Conservation (phyloP, 2,888 invertebrate genomes). For the Sinodicranocentrus sp. region DNA sequence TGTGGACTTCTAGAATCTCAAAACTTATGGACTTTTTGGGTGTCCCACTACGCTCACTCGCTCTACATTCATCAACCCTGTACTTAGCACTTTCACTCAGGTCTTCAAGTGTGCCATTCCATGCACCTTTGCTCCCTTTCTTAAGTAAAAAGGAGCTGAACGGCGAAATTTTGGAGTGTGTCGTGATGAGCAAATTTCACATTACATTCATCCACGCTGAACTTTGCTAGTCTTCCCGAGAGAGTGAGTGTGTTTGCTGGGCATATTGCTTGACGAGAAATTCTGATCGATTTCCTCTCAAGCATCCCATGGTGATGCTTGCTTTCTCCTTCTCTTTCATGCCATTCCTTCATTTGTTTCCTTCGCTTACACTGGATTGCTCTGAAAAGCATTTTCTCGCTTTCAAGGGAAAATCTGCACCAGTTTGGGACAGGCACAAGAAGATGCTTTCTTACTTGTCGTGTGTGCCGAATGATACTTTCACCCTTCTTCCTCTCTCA, state of each 20-base stretch:
- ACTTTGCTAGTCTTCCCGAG: too few species aligned
- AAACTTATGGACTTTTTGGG: slow-evolving; percentile 43
- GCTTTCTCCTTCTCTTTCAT: slow-evolving; percentile 14
- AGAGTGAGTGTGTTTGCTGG: too few species aligned
- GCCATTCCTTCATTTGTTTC: too few species aligned
- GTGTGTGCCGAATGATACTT: too few species aligned
- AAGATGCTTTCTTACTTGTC: too few species aligned
- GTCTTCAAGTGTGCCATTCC: not conserved
- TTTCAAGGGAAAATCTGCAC: slow-evolving; percentile 5
- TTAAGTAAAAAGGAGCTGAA: not conserved
- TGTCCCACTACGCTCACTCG: slow-evolving; percentile 7
- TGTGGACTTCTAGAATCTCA: slow-evolving; percentile 33
- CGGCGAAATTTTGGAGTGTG: too few species aligned
- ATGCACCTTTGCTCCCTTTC: slow-evolving; percentile 13
- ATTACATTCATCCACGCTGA: not conserved
- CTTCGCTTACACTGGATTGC: too few species aligned
- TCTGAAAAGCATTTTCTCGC: too few species aligned
- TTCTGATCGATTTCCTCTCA: slow-evolving; percentile 7
- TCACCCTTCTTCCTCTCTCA: too few species aligned
- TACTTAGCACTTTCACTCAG: not conserved
- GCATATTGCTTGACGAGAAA: not conserved
- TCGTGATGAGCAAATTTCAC: not conserved
- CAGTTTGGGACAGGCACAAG: slow-evolving; percentile 13
- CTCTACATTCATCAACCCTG: slow-evolving; percentile 15
- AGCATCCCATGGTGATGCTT: not conserved